These are phyloP conservation scores for Theretra japonica DNA, from an alignment of 2,888 invertebrate species.

Conservation along the genomic window DNA sequence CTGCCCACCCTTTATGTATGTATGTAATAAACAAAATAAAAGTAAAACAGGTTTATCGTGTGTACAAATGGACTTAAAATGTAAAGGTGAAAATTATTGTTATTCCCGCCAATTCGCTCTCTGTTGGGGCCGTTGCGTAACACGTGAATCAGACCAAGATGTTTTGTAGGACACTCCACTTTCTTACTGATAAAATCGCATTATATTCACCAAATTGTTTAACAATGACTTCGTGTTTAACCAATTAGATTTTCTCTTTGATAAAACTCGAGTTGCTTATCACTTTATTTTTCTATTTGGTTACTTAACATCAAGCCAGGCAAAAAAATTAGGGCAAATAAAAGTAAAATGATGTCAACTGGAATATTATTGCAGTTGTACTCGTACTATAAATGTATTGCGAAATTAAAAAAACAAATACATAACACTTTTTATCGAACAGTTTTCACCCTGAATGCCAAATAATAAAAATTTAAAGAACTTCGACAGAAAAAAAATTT, in stretches of 20 bases:
- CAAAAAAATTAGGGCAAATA: not conserved
- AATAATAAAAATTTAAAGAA: too few species aligned
- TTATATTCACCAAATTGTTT: slow-evolving; percentile 12
- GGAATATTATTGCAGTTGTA: too few species aligned
- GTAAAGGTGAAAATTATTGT: slow-evolving; percentile 37
- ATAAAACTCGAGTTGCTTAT: not conserved
- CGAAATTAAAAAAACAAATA: too few species aligned
- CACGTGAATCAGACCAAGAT: slow-evolving; percentile 37
- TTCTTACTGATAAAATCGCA: slow-evolving; percentile 36
- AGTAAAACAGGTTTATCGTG: not conserved
- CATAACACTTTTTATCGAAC: too few species aligned
- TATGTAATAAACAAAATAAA: too few species aligned
- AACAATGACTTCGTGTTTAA: slow-evolving; percentile 7
- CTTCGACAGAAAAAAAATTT: too few species aligned
- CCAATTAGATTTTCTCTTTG: not conserved
- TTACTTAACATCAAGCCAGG: not conserved
- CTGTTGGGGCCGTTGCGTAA: slow-evolving; percentile 28
- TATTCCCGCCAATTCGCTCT: slow-evolving; percentile 30
- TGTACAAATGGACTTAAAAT: not conserved
- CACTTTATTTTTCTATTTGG: not conserved
- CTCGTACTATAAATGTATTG: too few species aligned
- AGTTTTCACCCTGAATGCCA: too few species aligned
- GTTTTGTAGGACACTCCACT: slow-evolving; percentile 42
- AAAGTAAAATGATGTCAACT: too few species aligned
- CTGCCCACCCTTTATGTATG: too few species aligned